Evolutionary conservation across 2,797 vertebrate species (phyloP), one percentile per base, ranked within the genome.

Genomic region (Ataeniobius toweri): DNA sequence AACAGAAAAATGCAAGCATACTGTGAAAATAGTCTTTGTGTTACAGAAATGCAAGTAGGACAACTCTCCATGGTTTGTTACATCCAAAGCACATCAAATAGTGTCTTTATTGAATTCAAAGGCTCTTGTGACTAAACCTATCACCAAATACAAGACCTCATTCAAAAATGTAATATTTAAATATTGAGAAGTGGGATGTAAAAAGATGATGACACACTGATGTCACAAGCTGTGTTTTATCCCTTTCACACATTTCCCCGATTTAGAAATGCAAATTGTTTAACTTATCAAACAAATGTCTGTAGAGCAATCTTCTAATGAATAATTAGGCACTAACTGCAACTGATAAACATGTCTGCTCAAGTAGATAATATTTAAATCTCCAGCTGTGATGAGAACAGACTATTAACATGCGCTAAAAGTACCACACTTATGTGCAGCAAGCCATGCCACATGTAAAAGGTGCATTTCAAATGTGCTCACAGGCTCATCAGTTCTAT

Each of bases 261-360:
- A 61, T 71, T 77, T 18, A 55, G 1, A 78, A 74, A 68, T 39
- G 5, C 44, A 80, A 80, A 85, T 86, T 73, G 70, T 78, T 65
- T 41, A 55, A 39, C 67, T 70, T 50, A 20, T n/a, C 24, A 80
- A 69, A 65, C 72, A 74, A 70, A 80, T 65, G 74, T 75, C 77
- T 61, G 77, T 53, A 51, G 22, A 14, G 48, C 56, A 75, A 78
- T 74, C 70, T 72, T 73, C 70, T 75, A 74, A 36, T 77, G 63
- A 77, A 67, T 80, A 84, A 87, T 81, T 73, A 85, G 56, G 12
- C 10, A 2, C 22, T 65, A 79, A 85, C 63, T 78, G 77, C 50
- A 89, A 85, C 67, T 85, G 81, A 88, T 85, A 72, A 80, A 79
- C 75, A 77, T 67, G 77, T 86, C n/a, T 80, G 74, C 63, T 53